phyloP scores from a whole-genome alignment of 2,797 vertebrate genomes.

The Cottoperca gobio region DNA sequence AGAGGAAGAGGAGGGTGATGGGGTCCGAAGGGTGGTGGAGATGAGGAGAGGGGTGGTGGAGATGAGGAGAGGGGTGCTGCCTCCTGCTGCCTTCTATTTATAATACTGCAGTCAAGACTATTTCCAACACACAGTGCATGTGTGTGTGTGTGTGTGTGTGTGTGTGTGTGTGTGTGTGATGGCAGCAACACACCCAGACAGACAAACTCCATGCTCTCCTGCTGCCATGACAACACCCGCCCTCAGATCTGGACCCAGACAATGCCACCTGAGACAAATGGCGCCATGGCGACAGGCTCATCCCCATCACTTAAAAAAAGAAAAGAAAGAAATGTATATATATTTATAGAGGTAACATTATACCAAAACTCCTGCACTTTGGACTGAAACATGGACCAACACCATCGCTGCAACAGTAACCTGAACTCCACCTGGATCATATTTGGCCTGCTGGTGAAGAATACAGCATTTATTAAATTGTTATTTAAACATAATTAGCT shows the following conservation, averaged over 20 bases:
- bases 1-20: constrained; percentile 60
- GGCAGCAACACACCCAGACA: constrained; percentile 59
- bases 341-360: constrained; percentile 35
- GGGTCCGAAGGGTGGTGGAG: constrained; percentile 62
- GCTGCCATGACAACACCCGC: constrained; percentile 80
- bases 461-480: not conserved
- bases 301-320: constrained; percentile 40
- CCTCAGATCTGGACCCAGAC: constrained; percentile 74
- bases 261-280: constrained; percentile 77
- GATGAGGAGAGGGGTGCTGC: constrained; percentile 66
- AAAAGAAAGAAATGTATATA: too few relatives aligned
- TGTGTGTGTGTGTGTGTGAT: constrained; percentile 12
- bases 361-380: constrained; percentile 23
- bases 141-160: constrained; percentile 5
- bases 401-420: constrained; percentile 1
- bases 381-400: not conserved
- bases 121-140: constrained; percentile 53
- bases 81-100: constrained; percentile 81
- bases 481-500: not conserved
- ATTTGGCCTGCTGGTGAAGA: not conserved
- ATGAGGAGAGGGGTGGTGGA: constrained; percentile 62
- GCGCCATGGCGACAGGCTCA: constrained; percentile 68
- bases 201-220: constrained; percentile 71
- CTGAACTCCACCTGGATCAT: not conserved
- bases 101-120: constrained; percentile 82